A percentile compares a stretch with the other conserved stretches of the same genome.
Conservation (phyloP, 2,113 vertebrate genomes). For the Eptesicus fuscus region DNA sequence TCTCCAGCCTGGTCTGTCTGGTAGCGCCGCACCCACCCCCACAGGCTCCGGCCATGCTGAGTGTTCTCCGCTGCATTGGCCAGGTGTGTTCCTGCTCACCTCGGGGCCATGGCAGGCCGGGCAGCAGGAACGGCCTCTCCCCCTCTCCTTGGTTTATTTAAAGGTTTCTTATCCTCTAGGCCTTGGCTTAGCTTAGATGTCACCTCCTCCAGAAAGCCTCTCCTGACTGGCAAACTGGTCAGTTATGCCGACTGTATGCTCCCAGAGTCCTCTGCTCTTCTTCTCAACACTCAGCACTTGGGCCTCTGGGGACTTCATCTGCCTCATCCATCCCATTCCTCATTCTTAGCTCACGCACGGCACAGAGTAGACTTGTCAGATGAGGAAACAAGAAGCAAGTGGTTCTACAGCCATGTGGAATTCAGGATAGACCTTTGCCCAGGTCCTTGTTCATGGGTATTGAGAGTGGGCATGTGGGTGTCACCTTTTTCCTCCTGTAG, state of each 20-base stretch:
- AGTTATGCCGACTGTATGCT: fast-evolving
- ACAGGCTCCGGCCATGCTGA: fast-evolving
- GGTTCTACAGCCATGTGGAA: not conserved
- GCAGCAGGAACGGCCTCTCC: not conserved
- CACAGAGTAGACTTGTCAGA: not conserved
- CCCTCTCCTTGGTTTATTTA: too few species aligned
- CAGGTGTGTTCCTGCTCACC: not conserved
- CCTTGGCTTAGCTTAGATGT: not conserved
- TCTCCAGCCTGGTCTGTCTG: not conserved
- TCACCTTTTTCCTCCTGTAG: not conserved
- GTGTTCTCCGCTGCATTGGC: not conserved
- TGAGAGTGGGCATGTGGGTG: not conserved
- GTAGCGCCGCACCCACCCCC: not conserved
- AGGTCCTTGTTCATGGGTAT: not conserved
- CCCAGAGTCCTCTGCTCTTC: not conserved
- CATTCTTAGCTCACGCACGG: not conserved
- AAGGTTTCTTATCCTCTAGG: not conserved
- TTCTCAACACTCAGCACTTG: not conserved
- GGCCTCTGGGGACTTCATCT: not conserved
- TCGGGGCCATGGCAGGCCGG: not conserved
- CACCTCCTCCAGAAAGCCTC: not conserved
- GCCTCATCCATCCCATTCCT: not conserved
- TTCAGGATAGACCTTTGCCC: not conserved
- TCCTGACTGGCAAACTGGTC: not conserved
- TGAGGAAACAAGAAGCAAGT: not conserved